These are phyloP conservation scores for Argyrosomus japonicus DNA, from an alignment of 2,113 vertebrate genomes.

Conservation along the genomic window DNA sequence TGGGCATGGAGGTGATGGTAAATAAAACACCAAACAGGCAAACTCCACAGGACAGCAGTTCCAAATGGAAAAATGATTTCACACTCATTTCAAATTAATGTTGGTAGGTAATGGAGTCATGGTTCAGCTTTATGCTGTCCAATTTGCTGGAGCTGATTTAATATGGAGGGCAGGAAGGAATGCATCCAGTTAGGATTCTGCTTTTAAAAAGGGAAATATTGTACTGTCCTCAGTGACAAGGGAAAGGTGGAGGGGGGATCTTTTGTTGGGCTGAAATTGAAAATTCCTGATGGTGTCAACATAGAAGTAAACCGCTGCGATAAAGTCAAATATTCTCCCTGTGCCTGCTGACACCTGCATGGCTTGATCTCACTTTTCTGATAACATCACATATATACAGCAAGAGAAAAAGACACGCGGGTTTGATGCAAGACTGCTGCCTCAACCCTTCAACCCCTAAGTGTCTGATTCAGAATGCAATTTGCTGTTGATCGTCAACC, in stretches of 20 bases:
- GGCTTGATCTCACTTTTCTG: constrained; percentile 61
- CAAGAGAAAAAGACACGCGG: constrained; percentile 20
- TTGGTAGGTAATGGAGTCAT: constrained; percentile 60
- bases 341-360: constrained; percentile 54
- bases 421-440: constrained; percentile 39
- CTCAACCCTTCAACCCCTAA: constrained; percentile 20
- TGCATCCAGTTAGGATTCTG: constrained; percentile 17
- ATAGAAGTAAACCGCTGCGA: constrained; percentile 49
- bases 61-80: constrained; percentile 71
- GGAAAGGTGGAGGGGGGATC: constrained; percentile 41
- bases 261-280: constrained; percentile 66
- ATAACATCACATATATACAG: constrained; percentile 51
- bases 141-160: constrained; percentile 52
- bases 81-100: constrained; percentile 75
- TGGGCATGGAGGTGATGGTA: constrained; percentile 67
- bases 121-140: constrained; percentile 41
- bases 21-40: constrained; percentile 67
- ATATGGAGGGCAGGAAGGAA: constrained; percentile 59
- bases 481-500: constrained; percentile 54
- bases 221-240: constrained; percentile 22
- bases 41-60: constrained; percentile 52
- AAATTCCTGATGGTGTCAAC: constrained; percentile 64
- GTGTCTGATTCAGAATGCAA: constrained; percentile 48
- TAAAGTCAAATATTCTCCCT: constrained; percentile 68
- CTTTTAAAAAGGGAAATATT: constrained; percentile 43